Evolutionary conservation across 2,113 vertebrate species (phyloP).

Genomic region (Hippotragus niger): DNA sequence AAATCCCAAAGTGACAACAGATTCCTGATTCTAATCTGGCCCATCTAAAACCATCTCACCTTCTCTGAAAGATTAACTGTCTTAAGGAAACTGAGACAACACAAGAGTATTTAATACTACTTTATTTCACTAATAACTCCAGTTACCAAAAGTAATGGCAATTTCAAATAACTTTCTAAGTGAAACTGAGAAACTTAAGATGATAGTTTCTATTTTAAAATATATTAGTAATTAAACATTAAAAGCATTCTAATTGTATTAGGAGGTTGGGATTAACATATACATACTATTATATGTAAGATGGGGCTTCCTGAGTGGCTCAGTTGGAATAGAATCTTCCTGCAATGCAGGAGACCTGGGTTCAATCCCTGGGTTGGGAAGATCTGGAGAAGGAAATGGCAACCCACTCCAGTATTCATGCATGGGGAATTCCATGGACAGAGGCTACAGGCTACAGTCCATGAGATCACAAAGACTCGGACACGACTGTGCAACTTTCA

Average conservation of each 20-base stretch:
- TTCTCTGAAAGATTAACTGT: not conserved
- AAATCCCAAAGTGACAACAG: not conserved
- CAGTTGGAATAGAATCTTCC: not conserved
- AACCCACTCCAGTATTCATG: not conserved
- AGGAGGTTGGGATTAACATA: not conserved
- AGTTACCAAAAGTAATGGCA: not conserved
- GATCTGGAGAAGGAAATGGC: not conserved
- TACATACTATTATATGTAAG: not conserved
- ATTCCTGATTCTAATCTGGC: not conserved
- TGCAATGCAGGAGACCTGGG: not conserved
- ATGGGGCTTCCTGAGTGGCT: not conserved
- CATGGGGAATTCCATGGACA: not conserved
- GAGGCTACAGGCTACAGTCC: not conserved
- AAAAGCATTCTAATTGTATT: not conserved
- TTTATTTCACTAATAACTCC: not conserved
- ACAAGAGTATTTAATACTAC: not conserved
- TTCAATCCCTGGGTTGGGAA: not conserved
- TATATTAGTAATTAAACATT: not conserved
- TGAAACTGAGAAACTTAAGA: not conserved
- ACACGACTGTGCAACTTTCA: not conserved
- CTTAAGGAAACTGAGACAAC: not conserved
- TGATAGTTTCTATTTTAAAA: not conserved
- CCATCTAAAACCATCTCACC: not conserved
- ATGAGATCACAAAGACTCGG: not conserved
- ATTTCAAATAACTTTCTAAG: not conserved